Base-by-base conservation (phyloP, 1,140 invertebrate genomes). In the Drosophila nikananu region DNA sequence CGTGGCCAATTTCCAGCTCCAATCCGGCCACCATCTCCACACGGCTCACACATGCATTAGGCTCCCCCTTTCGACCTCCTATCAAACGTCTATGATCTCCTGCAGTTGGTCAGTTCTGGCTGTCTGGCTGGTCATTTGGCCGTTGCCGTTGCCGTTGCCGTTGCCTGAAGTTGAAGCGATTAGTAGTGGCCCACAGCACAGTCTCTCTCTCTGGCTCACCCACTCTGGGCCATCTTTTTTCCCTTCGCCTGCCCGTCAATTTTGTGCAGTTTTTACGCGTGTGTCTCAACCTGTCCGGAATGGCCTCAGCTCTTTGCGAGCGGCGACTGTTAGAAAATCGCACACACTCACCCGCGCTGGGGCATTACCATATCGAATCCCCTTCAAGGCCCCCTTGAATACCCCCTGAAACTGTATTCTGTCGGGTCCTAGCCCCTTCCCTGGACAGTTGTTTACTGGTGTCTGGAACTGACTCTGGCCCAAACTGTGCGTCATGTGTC, bases 61-160 rank as follows among this genome's bases (percentile, higher is more conserved):
- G 64, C 37, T 54, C 41, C 48, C 32, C 19, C 35, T 67, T 65
- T 55, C 35, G 48, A 19, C 63, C 77, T 72, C 75, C 70, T 92
- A 92, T 92, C 91, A 83, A 65, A 86, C 83, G 91, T 92, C 91
- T 92, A 91, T 91, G 87, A 92, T 92, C 91, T 92, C 73, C 58
- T 79, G 89, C 83, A 86, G 84, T 89, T 84, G 81, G 86, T 86
- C 83, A 87, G 83, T 77, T 80, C 70, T 86, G 79, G 62, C 66
- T 86, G 79, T 62, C 71, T 84, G 79, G 71, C 44, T 23, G 44
- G 44, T 54, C 66, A 62, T 42, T 42, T 64, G 65, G 66, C 42
- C 60, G 41, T 42, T 74, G 71, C 49, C 27, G 10, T 13, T 13
- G 49, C 51, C 13, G 27, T 65, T 46, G 73, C 52, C 15, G 30